Percentiles rank a stretch among this genome's conserved stretches.
Conservation (phyloP, 2,797 vertebrate species). For the Erethizon dorsatum region DNA sequence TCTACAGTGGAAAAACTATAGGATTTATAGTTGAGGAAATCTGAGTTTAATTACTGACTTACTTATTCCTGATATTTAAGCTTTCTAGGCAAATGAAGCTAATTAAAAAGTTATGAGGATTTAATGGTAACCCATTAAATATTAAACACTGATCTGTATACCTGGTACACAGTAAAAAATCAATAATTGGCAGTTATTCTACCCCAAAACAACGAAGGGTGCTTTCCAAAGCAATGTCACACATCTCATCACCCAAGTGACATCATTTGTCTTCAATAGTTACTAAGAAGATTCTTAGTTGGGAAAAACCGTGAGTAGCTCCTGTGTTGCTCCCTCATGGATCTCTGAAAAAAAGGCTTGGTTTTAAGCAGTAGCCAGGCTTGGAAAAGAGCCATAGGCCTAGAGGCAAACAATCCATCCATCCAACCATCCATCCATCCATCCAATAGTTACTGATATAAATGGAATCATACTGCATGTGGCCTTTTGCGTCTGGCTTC, state of each 20-base stretch:
- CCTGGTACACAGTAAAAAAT: neutral
- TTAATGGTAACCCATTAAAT: constrained; percentile 27
- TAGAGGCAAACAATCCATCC: constrained; percentile 6
- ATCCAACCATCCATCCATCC: neutral
- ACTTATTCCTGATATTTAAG: constrained; percentile 17
- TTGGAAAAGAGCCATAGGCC: neutral
- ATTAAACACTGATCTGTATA: constrained; percentile 30
- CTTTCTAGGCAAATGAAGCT: neutral
- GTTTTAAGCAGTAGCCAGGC: constrained; percentile 49
- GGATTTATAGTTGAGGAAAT: constrained; percentile 14
- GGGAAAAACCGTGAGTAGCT: neutral
- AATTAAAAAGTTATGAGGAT: neutral
- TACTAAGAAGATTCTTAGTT: constrained; percentile 11
- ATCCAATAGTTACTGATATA: constrained; percentile 17
- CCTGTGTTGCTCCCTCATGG: constrained; percentile 3
- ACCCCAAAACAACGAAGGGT: neutral
- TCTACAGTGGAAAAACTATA: neutral
- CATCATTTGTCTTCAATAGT: constrained; percentile 65
- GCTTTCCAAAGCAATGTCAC: constrained; percentile 56
- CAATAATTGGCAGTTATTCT: constrained; percentile 16
- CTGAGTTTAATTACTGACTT: neutral
- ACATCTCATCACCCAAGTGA: constrained; percentile 53
- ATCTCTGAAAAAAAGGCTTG: constrained; percentile 11
- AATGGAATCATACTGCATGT: constrained; percentile 20
- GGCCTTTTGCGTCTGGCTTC: constrained; percentile 16